Conservation (phyloP, 2,113 vertebrate genomes). For the Pipra filicauda region DNA sequence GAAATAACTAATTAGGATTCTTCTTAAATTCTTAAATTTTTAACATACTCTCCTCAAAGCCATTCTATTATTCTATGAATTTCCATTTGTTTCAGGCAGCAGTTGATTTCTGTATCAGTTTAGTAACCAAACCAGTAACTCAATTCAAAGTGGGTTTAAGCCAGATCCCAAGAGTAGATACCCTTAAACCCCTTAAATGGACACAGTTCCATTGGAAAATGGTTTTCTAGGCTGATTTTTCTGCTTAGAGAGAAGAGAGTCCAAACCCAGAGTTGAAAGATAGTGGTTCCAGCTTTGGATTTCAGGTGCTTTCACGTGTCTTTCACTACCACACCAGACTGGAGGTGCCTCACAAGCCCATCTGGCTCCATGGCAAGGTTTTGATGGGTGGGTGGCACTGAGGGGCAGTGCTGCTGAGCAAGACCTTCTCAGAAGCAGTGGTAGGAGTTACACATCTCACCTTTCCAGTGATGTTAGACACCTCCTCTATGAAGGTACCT, state of each 20-base stretch:
- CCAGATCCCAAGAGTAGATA: background rate
- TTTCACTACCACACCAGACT: background rate
- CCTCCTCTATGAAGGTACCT: background rate
- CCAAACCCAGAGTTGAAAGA: background rate
- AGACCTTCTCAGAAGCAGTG: background rate
- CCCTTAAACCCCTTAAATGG: background rate
- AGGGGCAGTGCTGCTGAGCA: background rate
- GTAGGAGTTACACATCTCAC: background rate
- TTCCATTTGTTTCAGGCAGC: background rate
- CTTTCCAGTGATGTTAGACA: background rate
- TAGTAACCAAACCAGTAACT: background rate
- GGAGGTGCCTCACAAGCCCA: background rate
- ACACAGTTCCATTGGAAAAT: background rate
- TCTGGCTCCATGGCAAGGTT: background rate
- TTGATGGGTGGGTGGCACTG: background rate
- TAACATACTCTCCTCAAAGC: fast-evolving
- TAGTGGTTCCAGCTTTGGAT: background rate
- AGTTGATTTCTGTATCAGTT: background rate
- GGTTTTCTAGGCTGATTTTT: background rate
- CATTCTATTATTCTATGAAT: background rate
- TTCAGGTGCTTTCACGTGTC: background rate
- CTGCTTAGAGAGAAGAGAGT: background rate
- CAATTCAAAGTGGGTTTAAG: background rate
- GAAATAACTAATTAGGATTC: background rate
- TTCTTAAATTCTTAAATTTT: background rate